Percentiles rank a stretch among this genome's conserved stretches.
Conservation (phyloP, 2,888 invertebrate genomes). For the Chymomyza amoena region DNA sequence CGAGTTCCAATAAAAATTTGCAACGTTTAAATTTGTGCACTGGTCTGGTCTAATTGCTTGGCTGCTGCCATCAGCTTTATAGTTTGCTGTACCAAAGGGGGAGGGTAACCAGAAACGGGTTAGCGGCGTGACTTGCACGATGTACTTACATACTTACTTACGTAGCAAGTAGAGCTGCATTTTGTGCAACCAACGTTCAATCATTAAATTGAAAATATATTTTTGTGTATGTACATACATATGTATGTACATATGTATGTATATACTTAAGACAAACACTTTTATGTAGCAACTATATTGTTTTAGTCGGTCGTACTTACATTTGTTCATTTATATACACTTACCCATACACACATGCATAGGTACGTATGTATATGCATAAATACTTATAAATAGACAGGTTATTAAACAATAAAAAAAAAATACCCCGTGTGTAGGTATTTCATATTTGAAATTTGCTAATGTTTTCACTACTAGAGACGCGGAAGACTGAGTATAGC, state of each 20-base stretch:
- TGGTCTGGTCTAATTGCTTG: not conserved
- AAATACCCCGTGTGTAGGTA: not conserved
- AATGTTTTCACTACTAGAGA: not conserved
- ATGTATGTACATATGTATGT: conserved; percentile 18
- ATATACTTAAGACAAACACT: conserved; percentile 9
- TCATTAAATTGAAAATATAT: conserved; percentile 64
- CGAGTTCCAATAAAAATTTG: not conserved
- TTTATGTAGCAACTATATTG: too few species aligned
- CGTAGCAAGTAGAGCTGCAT: not conserved
- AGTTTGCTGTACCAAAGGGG: not conserved
- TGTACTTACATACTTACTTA: not conserved
- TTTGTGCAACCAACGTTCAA: conserved; percentile 59
- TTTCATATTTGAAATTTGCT: not conserved
- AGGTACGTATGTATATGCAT: not conserved
- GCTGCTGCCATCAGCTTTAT: not conserved
- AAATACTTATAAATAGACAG: not conserved
- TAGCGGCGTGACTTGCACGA: not conserved
- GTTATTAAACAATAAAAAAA: not conserved
- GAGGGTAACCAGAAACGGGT: not conserved
- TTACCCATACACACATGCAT: not conserved
- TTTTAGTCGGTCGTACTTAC: too few species aligned
- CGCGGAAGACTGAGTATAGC: not conserved
- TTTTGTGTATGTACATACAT: conserved; percentile 19
- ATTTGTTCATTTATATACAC: too few species aligned
- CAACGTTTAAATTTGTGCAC: too few species aligned